Evolutionary conservation across 2,888 invertebrate genomes (phyloP).

Genomic region (Liodrosophila aerea): DNA sequence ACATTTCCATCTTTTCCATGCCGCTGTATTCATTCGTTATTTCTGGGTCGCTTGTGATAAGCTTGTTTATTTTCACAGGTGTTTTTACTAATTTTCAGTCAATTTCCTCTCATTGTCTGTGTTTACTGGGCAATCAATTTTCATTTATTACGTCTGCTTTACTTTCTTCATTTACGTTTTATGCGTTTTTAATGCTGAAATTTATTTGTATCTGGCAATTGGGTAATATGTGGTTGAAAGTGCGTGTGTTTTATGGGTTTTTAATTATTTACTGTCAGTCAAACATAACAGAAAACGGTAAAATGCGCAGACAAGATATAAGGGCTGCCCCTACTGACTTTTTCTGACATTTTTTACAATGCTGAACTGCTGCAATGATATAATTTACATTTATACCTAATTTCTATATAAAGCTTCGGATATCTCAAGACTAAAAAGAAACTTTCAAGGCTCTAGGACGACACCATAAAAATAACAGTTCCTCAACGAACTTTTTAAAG

Average conservation of each 20-base stretch:
- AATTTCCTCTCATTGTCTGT: slow-evolving; percentile 12
- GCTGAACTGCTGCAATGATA: no score
- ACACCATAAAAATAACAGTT: no score
- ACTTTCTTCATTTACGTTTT: slow-evolving; percentile 21
- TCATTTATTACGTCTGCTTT: slow-evolving; percentile 23
- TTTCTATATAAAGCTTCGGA: no score
- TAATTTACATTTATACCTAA: no score
- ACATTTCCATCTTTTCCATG: slow-evolving; percentile 46
- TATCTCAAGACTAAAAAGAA: no score
- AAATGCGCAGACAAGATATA: background rate
- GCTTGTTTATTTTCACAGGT: slow-evolving; percentile 70
- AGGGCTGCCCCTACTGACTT: slow-evolving; percentile 26
- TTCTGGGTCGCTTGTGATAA: slow-evolving; percentile 61
- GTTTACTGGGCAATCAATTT: slow-evolving; percentile 24
- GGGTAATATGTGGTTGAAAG: slow-evolving; percentile 36
- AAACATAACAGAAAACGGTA: background rate
- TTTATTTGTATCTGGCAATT: slow-evolving; percentile 37
- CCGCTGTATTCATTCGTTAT: slow-evolving; percentile 12
- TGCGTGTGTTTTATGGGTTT: slow-evolving; percentile 24
- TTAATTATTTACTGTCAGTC: slow-evolving; percentile 46
- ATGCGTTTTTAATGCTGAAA: slow-evolving; percentile 41
- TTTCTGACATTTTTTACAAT: no score
- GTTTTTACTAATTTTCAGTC: slow-evolving; percentile 53
- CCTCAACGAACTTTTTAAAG: no score
- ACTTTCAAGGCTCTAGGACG: no score